phyloP scores from a whole-genome alignment of 2,888 invertebrate species.

The Cataglyphis altisquamis region DNA sequence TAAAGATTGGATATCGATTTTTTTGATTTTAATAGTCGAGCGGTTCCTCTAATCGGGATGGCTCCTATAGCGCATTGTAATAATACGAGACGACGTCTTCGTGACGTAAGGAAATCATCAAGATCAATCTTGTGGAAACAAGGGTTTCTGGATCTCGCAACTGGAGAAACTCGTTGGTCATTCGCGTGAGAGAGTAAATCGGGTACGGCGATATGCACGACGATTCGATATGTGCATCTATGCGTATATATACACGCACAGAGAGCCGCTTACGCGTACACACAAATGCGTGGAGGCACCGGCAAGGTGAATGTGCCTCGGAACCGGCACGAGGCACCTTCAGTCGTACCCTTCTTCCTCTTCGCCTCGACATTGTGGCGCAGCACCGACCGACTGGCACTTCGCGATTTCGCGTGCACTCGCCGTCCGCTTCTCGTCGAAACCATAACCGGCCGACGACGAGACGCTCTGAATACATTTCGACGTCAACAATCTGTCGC shows the following conservation, averaged over 20 bases:
- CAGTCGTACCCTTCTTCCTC: slow-evolving; percentile 79
- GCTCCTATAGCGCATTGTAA: background rate
- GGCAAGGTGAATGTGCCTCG: slow-evolving; percentile 80
- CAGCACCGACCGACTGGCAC: slow-evolving; percentile 47
- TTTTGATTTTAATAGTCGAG: background rate
- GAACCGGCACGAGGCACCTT: slow-evolving; percentile 71
- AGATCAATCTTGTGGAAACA: slow-evolving; percentile 68
- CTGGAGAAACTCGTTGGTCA: slow-evolving; percentile 51
- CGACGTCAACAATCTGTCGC: background rate
- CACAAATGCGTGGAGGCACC: slow-evolving; percentile 68
- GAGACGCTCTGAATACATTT: background rate
- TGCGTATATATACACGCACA: background rate
- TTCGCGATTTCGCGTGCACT: slow-evolving; percentile 60
- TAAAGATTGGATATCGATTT: slow-evolving; percentile 1
- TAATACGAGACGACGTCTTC: background rate
- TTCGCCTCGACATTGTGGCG: slow-evolving; percentile 74
- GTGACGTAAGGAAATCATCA: slow-evolving; percentile 35
- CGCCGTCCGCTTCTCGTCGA: slow-evolving; percentile 35
- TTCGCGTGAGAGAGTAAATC: slow-evolving; percentile 49
- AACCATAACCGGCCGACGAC: slow-evolving; percentile 16
- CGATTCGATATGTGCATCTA: background rate
- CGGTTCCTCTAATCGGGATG: background rate
- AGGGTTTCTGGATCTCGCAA: slow-evolving; percentile 32
- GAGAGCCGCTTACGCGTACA: slow-evolving; percentile 70
- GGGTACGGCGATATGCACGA: slow-evolving; percentile 18